phyloP scores from a whole-genome alignment of 2,797 vertebrate genomes.

The Phoebastria nigripes region DNA sequence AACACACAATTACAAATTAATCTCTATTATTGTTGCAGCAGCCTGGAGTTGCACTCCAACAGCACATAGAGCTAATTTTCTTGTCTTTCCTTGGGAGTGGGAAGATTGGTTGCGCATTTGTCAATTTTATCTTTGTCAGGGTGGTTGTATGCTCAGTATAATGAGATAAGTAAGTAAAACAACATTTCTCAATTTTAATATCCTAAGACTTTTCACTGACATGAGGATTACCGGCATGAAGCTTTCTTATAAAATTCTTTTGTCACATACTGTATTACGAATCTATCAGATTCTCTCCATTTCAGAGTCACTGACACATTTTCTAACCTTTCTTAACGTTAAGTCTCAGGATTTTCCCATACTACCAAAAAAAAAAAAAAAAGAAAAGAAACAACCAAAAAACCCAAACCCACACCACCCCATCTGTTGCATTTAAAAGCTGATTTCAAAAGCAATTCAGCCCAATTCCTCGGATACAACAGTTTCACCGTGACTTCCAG shows the following conservation, averaged over 20 bases:
- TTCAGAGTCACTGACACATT: neutral
- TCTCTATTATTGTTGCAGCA: neutral
- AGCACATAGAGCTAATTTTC: neutral
- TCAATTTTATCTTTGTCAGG: neutral
- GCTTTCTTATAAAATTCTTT: neutral
- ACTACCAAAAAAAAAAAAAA: neutral
- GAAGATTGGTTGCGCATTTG: neutral
- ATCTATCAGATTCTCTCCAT: neutral
- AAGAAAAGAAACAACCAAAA: neutral
- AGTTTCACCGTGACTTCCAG: neutral
- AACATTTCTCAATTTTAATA: neutral
- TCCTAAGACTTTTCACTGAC: neutral
- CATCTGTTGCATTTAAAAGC: neutral
- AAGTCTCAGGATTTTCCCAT: neutral
- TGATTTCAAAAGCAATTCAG: neutral
- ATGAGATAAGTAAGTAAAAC: neutral
- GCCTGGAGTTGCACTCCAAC: neutral
- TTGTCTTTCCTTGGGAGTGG: neutral
- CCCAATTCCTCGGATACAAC: neutral
- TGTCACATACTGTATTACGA: neutral
- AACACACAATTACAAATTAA: neutral
- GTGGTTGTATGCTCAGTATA: neutral
- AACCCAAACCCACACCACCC: accelerated
- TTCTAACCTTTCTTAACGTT: neutral
- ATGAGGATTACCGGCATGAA: neutral